Evolutionary conservation across 1,140 invertebrate species (phyloP).

Genomic region (Epicauta chinensis): DNA sequence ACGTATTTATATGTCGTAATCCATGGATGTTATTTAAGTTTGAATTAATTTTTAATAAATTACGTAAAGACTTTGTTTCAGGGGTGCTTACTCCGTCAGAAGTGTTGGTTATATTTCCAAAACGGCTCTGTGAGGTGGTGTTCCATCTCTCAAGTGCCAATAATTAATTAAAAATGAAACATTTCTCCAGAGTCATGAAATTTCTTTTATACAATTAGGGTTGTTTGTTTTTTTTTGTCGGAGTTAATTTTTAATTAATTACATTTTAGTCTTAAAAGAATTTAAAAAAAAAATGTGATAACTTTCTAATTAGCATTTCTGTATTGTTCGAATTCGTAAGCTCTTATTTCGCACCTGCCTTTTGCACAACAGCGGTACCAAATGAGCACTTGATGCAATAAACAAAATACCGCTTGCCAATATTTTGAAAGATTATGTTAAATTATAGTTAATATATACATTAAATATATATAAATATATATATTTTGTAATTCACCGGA

Average conservation of each 20-base stretch:
- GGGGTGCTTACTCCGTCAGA: constrained; percentile 11
- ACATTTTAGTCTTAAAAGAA: constrained; percentile 16
- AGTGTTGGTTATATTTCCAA: constrained; percentile 4
- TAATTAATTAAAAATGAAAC: constrained; percentile 4
- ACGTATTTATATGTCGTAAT: too few relatives aligned
- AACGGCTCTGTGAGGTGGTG: constrained; percentile 10
- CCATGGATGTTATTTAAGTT: too few relatives aligned
- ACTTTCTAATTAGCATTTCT: constrained; percentile 17
- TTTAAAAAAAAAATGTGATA: constrained; percentile 25
- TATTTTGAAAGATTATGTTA: constrained; percentile 28
- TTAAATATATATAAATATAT: constrained; percentile 19
- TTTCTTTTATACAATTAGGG: background rate
- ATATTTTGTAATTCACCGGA: constrained; percentile 33
- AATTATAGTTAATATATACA: constrained; percentile 28
- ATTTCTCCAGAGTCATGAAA: constrained; percentile 14
- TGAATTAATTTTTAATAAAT: too few relatives aligned
- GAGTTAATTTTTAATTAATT: constrained; percentile 12
- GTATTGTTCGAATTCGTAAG: constrained; percentile 13
- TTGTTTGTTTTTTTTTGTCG: background rate
- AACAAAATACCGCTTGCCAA: constrained; percentile 28
- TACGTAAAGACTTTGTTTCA: too few relatives aligned
- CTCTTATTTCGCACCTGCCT: constrained; percentile 31
- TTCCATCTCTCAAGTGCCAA: constrained; percentile 12
- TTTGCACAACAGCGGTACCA: constrained; percentile 27
- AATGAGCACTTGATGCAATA: constrained; percentile 20